These are phyloP conservation scores for Caerostris darwini DNA, from an alignment of 1,140 invertebrate genomes.

Conservation along the genomic window DNA sequence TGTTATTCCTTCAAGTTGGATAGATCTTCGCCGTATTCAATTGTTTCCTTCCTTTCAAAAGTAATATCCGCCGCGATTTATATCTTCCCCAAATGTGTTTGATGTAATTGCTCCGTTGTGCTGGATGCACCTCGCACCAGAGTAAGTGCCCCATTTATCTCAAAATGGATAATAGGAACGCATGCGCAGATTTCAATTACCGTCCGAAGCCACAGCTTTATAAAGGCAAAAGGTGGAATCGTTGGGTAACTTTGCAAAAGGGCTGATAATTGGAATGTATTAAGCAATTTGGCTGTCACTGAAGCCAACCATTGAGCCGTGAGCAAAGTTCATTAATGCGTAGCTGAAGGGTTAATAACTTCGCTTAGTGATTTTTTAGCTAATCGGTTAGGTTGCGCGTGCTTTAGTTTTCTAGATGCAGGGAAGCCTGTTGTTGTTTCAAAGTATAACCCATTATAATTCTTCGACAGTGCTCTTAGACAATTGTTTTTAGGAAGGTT, in stretches of 20 bases:
- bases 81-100: too few relatives aligned
- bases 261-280: conserved; percentile 25
- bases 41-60: too few relatives aligned
- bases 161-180: not conserved
- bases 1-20: too few relatives aligned
- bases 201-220: not conserved
- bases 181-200: not conserved
- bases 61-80: too few relatives aligned
- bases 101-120: too few relatives aligned
- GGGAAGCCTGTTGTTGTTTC: too few relatives aligned
- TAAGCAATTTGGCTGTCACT: conserved; percentile 31
- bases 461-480: not conserved
- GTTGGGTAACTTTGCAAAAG: not conserved
- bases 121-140: not conserved
- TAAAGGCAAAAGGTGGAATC: not conserved
- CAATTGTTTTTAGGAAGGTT: not conserved
- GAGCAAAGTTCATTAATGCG: conserved; percentile 1
- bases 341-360: conserved; percentile 28
- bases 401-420: not conserved
- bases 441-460: not conserved
- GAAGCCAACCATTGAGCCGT: conserved; percentile 19
- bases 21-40: too few relatives aligned
- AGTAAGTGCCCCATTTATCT: not conserved
- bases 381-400: not conserved
- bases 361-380: not conserved